phyloP scores from a whole-genome alignment of 2,113 vertebrate species.

The Rissa tridactyla region DNA sequence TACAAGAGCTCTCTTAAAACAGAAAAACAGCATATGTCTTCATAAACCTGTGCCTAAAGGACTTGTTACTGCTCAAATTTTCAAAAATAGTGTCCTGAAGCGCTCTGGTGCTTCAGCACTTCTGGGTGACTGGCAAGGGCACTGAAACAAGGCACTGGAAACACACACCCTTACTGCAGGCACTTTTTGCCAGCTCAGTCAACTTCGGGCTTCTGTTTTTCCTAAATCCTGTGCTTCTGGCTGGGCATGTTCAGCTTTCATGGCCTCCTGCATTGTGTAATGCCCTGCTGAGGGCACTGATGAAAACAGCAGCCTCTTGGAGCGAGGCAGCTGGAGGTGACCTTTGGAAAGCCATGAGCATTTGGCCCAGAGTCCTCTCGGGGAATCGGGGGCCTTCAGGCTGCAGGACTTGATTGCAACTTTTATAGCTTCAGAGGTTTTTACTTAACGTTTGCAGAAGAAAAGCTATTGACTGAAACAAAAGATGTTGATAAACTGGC shows the following conservation, averaged over 20 bases:
- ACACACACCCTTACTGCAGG: background rate
- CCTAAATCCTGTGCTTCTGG: background rate
- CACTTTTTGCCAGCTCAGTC: background rate
- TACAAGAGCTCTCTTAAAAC: background rate
- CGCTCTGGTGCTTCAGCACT: background rate
- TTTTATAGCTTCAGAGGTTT: background rate
- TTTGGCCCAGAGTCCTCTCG: no score
- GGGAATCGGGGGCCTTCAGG: background rate
- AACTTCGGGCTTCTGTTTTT: accelerated
- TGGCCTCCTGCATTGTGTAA: background rate
- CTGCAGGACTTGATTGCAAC: background rate
- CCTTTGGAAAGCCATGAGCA: background rate
- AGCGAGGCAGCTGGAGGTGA: background rate
- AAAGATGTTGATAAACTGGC: background rate
- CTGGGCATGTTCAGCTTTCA: background rate
- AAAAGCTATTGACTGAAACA: background rate
- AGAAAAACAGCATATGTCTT: background rate
- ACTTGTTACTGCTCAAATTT: background rate
- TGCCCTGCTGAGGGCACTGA: background rate
- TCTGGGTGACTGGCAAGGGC: background rate
- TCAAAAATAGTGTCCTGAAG: background rate
- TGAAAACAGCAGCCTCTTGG: background rate
- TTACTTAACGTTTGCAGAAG: background rate
- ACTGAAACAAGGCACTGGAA: background rate
- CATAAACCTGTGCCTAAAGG: background rate